phyloP scores from a whole-genome alignment of 2,113 vertebrate genomes.

The Pipra filicauda region DNA sequence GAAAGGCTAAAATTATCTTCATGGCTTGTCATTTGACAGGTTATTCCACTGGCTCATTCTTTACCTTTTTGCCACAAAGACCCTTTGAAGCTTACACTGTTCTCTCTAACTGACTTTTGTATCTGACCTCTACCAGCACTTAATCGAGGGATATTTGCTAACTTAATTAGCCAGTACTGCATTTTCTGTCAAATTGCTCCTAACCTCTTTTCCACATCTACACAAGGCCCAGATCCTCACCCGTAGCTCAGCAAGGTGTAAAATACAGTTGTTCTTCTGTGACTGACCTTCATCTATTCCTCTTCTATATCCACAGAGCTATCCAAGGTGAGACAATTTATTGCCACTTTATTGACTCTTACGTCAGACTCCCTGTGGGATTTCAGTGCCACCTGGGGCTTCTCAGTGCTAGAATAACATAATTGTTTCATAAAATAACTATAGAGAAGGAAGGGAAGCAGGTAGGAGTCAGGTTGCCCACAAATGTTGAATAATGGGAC shows the following conservation, averaged over 20 bases:
- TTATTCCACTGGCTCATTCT: neutral
- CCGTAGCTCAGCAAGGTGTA: neutral
- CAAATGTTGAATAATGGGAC: neutral
- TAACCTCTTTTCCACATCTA: neutral
- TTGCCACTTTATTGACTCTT: neutral
- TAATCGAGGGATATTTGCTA: neutral
- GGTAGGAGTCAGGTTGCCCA: neutral
- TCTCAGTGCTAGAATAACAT: neutral
- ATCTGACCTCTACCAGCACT: neutral
- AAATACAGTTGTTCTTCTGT: neutral
- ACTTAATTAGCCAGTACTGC: neutral
- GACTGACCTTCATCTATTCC: neutral
- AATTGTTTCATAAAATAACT: neutral
- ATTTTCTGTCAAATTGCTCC: neutral
- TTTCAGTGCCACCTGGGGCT: neutral
- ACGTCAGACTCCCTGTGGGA: neutral
- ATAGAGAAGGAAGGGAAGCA: neutral
- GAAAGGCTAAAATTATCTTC: neutral
- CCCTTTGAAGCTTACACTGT: neutral
- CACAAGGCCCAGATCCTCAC: neutral
- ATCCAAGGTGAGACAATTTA: neutral
- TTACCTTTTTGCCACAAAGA: neutral
- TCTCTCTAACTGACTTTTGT: neutral
- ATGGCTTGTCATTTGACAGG: neutral
- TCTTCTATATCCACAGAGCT: neutral